Evolutionary conservation across 2,888 invertebrate genomes (phyloP).

Genomic region (Byasa hedistus): DNA sequence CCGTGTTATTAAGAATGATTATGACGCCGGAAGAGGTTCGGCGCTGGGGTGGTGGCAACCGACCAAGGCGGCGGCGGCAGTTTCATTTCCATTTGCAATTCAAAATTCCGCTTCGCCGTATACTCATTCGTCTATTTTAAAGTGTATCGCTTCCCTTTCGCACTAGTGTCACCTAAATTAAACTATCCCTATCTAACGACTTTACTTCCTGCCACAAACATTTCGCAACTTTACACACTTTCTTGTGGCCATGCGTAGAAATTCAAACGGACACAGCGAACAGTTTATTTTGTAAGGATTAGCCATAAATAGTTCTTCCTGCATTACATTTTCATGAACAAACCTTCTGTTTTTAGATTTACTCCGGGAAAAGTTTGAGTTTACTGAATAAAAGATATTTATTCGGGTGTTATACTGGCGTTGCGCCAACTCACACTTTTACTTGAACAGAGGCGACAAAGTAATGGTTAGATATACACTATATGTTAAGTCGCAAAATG

Average conservation of each 20-base stretch:
- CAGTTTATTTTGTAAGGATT: conserved; percentile 77
- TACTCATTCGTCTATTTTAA: conserved; percentile 46
- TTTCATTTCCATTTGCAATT: conserved; percentile 78
- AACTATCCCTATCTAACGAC: conserved; percentile 45
- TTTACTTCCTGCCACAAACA: conserved; percentile 55
- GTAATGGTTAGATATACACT: conserved; percentile 29
- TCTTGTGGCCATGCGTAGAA: conserved; percentile 59
- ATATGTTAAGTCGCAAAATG: conserved; percentile 33
- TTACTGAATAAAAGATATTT: conserved; percentile 77
- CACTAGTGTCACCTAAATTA: conserved; percentile 38
- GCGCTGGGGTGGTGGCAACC: conserved; percentile 51
- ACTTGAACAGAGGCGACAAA: conserved; percentile 34
- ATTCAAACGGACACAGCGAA: conserved; percentile 57
- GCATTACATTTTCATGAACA: conserved; percentile 77
- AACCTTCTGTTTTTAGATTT: conserved; percentile 69
- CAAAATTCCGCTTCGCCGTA: conserved; percentile 69
- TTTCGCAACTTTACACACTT: conserved; percentile 55
- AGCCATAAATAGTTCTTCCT: conserved; percentile 76
- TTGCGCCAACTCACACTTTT: conserved; percentile 63
- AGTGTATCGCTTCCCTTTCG: conserved; percentile 45
- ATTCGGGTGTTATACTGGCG: conserved; percentile 69
- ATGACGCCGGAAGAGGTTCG: conserved; percentile 63
- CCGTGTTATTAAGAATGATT: conserved; percentile 72
- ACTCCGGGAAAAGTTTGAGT: conserved; percentile 75
- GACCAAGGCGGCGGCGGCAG: conserved; percentile 56